phyloP scores from a whole-genome alignment of 1,140 invertebrate species.

The Marisa cornuarietis region DNA sequence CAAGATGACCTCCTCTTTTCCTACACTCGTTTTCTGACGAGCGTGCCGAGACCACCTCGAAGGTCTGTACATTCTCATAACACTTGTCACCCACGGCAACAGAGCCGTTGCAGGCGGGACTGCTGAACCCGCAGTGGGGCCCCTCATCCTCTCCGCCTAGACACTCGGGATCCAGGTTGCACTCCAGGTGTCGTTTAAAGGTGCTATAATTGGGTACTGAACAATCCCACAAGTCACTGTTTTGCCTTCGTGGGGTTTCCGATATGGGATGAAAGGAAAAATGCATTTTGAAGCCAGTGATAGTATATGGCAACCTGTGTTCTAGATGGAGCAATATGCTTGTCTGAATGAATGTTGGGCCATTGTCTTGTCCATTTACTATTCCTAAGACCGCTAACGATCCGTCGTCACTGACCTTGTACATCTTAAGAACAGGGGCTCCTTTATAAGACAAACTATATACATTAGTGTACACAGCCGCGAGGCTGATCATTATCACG shows the following conservation, averaged over 20 bases:
- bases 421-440: neutral
- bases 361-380: neutral
- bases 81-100: conserved; percentile 11
- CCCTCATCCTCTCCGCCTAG: conserved; percentile 7
- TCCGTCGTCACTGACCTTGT: neutral
- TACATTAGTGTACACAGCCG: neutral
- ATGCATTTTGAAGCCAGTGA: neutral
- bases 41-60: neutral
- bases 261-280: neutral
- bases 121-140: conserved; percentile 9
- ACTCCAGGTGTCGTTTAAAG: conserved; percentile 8
- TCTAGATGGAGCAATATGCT: neutral
- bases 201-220: neutral
- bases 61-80: neutral
- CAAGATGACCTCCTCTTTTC: neutral
- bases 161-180: conserved; percentile 1
- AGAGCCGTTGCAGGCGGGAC: neutral
- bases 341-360: neutral
- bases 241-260: neutral
- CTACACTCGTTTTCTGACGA: neutral
- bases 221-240: neutral
- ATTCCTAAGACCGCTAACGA: neutral
- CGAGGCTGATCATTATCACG: conserved; percentile 11
- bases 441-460: neutral
- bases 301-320: neutral